Percentiles rank a stretch among this genome's conserved stretches.
Conservation (phyloP, 2,797 vertebrate genomes). For the Liparis tanakae region DNA sequence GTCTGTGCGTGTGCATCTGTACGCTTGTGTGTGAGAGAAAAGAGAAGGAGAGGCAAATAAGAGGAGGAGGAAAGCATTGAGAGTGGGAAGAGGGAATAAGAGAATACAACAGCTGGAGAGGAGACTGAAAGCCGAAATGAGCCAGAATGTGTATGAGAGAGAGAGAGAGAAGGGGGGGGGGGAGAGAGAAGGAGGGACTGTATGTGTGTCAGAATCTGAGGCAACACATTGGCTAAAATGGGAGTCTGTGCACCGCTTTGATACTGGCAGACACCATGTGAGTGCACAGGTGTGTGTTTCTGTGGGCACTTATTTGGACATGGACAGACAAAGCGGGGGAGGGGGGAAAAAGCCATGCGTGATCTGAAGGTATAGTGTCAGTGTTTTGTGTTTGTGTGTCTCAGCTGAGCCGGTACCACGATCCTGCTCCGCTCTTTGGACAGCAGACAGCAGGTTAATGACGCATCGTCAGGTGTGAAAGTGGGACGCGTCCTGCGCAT, state of each 20-base stretch:
- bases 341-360: constrained; percentile 1
- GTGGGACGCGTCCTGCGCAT: constrained; percentile 45
- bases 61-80: constrained; percentile 55
- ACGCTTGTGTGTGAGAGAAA: constrained; percentile 45
- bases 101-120: constrained; percentile 59
- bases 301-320: constrained; percentile 29
- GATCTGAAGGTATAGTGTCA: not conserved
- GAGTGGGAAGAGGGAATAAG: constrained; percentile 64
- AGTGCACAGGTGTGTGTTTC: constrained; percentile 31
- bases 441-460: constrained; percentile 46
- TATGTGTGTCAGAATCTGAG: constrained; percentile 63
- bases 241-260: constrained; percentile 60
- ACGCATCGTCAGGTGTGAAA: constrained; percentile 53
- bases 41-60: constrained; percentile 49
- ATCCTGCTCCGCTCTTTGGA: constrained; percentile 19
- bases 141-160: constrained; percentile 37
- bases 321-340: constrained; percentile 24
- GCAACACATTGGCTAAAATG: constrained; percentile 61
- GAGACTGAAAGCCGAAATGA: constrained; percentile 49
- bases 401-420: constrained; percentile 41
- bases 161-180: not conserved
- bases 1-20: constrained; percentile 34
- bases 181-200: constrained; percentile 35
- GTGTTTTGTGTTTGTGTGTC: constrained; percentile 4
- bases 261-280: constrained; percentile 32